Evolutionary conservation across 1,140 invertebrate genomes (phyloP).

Genomic region (Trichogramma pretiosum): DNA sequence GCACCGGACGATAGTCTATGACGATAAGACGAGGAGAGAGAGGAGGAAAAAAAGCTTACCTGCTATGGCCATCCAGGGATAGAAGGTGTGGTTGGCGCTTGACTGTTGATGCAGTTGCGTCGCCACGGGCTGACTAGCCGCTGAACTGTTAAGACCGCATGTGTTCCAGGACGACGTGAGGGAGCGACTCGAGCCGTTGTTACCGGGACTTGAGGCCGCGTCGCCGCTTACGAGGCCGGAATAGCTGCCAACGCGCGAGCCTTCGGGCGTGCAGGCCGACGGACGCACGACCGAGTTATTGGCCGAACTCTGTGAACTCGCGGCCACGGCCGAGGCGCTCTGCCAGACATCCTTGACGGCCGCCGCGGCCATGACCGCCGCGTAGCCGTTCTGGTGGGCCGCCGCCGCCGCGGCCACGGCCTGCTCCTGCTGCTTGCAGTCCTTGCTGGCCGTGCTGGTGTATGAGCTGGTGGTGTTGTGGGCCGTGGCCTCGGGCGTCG

Average conservation of each 20-base stretch:
- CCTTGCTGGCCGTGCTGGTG: constrained; percentile 40
- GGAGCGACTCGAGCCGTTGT: constrained; percentile 55
- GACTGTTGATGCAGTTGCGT: constrained; percentile 80
- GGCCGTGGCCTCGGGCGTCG: constrained; percentile 51
- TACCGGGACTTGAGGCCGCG: constrained; percentile 66
- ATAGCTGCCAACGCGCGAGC: constrained; percentile 57
- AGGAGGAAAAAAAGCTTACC: constrained; percentile 66
- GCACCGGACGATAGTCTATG: constrained; percentile 27
- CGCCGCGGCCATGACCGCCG: constrained; percentile 52
- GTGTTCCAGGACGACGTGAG: constrained; percentile 68
- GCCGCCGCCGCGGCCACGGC: constrained; percentile 44
- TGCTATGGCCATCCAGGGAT: constrained; percentile 98
- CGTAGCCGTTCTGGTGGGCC: constrained; percentile 60
- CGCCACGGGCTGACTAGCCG: constrained; percentile 64
- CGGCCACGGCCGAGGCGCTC: constrained; percentile 43
- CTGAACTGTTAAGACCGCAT: constrained; percentile 67
- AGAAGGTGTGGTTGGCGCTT: constrained; percentile 82
- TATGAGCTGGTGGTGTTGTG: constrained; percentile 53
- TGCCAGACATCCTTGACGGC: constrained; percentile 62
- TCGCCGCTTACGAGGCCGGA: constrained; percentile 61
- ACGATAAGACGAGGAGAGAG: constrained; percentile 16
- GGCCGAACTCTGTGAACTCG: constrained; percentile 44
- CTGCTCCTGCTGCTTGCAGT: constrained; percentile 58
- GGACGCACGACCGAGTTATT: constrained; percentile 65
- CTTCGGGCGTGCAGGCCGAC: constrained; percentile 76